Evolutionary conservation across 2,797 vertebrate genomes (phyloP), one percentile per base, ranked within the genome.

Genomic region (Rhinoraja longicauda): DNA sequence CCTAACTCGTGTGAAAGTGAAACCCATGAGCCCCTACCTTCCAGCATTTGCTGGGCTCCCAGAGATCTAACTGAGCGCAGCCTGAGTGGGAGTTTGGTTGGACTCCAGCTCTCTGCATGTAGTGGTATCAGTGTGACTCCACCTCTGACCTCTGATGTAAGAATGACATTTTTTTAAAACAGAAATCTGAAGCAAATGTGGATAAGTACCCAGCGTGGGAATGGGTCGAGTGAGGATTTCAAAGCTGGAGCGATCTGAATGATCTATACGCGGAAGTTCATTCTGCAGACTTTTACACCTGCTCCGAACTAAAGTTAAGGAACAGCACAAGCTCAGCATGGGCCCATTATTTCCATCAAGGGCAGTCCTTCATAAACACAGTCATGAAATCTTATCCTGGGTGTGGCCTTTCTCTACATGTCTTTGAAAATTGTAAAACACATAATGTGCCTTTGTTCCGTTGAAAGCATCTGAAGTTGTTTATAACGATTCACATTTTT

Each of bases 141-240:
- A 73, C 36, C 70, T 57, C 36, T 72, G 70, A 73, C 39, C 70
- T 72, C 32, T 92, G 90, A 73, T 70, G 39, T 53, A 75, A n/a
- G 90, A 75, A 92, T 75, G 3, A 72, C 32, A 67, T 88, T 88
- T 72, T 72, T 72, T 21, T 4, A 19, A 21, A 21, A 32, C 53
- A 36, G 53, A 4, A 10, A 26, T 57, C 36, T 57, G 1, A 53
- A 36, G 21, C 72, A 73, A 75, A 92, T 53, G 36, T 75, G 67
- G 72, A 92, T n/a, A 73, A 26, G 53, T 39, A 26, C 39, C 70
- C 90, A 92, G 90, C 39, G 70, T 92, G 90, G 90, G 70, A 92
- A 92, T 92, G 90, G 90, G 39, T 75, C 24, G 70, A 73, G 70
- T 10, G 13, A 75, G 70, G 64, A 29, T 92, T 53, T 13, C 21